Base-by-base conservation (phyloP, 2,797 vertebrate species). In the Anisognathus igniventris region DNA sequence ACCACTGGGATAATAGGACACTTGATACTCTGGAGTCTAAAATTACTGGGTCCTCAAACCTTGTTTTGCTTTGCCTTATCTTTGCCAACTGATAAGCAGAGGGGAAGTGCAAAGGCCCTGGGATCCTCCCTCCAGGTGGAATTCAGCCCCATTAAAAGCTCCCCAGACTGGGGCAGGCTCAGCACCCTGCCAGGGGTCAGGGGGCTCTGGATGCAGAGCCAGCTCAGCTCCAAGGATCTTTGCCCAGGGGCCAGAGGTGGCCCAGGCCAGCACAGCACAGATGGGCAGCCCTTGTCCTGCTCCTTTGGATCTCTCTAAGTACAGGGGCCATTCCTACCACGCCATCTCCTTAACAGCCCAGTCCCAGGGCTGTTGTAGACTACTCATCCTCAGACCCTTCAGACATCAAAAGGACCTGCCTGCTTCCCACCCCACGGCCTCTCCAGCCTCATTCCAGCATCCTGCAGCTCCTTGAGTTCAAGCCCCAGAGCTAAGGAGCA, bases 311-410 rank as follows among this genome's bases (percentile, higher is more conserved):
- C 56, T 71, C 54, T 53, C 51, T 88, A 82, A 88, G 31, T 6
- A 94, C 65, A 78, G 70, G 51, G 72, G 28, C 53, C 2, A 0
- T 50, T 70, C 23, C 17, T 51, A 40, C 37, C 86, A 44, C 5
- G 1, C 62, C 78, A 22, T 16, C 40, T 25, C 15, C 6, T 60
- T 42, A 57, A 65, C 51, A 71, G 85, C 87, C 66, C 80, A 14
- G 20, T 72, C 65, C 75, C 48, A 22, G 16, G 50, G 85, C 68
- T 82, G 25, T 50, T 45, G 42, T 8, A 54, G 68, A 60, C 78
- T 71, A 85, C 75, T 93, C 89, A 95, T 82, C 75, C 45, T 58
- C 33, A 50, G 95, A 80, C 91, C 92, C 95, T 93, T 83, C 75
- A 86, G 72, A 95, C 91, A 81, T 95, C 95, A 95, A 91, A 93